These are phyloP conservation scores for Troides oblongomaculatus DNA, from an alignment of 2,888 invertebrate species.

Conservation along the genomic window DNA sequence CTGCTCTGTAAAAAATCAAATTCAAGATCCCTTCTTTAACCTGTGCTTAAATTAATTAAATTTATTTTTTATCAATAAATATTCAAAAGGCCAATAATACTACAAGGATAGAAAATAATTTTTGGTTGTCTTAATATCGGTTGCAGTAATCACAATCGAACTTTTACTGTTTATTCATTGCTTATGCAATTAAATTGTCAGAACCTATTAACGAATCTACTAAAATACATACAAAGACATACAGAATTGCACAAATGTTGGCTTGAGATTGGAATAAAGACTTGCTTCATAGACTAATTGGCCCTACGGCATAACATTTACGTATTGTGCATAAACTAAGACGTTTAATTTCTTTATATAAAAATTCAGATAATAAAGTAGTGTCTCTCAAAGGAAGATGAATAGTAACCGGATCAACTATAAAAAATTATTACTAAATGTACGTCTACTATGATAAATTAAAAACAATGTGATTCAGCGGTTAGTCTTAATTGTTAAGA, in stretches of 20 bases:
- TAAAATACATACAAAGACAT: background rate
- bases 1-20: too few relatives aligned
- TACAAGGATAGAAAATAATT: too few relatives aligned
- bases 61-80: too few relatives aligned
- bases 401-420: slow-evolving; percentile 5
- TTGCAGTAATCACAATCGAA: too few relatives aligned
- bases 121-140: too few relatives aligned
- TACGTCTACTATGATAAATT: slow-evolving; percentile 30
- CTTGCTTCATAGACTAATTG: background rate
- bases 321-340: background rate
- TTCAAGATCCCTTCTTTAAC: too few relatives aligned
- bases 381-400: background rate
- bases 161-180: background rate
- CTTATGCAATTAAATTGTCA: background rate
- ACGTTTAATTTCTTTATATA: background rate
- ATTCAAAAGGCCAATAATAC: too few relatives aligned
- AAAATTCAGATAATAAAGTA: background rate
- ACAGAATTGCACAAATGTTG: background rate
- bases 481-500: slow-evolving; percentile 61
- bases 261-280: background rate
- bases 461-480: slow-evolving; percentile 41
- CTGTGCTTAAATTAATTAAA: too few relatives aligned
- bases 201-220: background rate
- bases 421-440: slow-evolving; percentile 22
- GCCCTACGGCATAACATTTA: too few relatives aligned